A percentile compares a stretch with the other conserved stretches of the same genome.
Evolutionary conservation across 1,140 invertebrate species (phyloP).

Genomic region (Cyclina sinensis): DNA sequence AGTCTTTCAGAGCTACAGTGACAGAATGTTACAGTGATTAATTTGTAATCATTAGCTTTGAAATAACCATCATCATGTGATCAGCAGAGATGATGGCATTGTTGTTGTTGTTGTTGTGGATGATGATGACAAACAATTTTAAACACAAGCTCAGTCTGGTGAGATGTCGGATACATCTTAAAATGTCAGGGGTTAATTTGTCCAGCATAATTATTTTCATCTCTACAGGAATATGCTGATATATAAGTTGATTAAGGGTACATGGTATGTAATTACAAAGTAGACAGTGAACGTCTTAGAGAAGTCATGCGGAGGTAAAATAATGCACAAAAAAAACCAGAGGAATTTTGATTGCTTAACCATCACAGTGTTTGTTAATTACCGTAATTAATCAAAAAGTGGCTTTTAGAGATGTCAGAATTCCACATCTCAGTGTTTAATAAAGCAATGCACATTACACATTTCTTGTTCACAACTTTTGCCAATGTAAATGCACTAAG

Average conservation of each 20-base stretch:
- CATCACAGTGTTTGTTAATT: conserved; percentile 60
- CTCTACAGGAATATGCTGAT: no score
- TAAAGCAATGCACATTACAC: conserved; percentile 21
- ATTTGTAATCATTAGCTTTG: no score
- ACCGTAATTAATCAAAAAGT: conserved; percentile 64
- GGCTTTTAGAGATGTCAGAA: conserved; percentile 52
- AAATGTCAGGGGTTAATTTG: background rate
- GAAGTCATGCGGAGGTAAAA: conserved; percentile 32
- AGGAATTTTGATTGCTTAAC: conserved; percentile 66
- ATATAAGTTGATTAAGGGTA: no score
- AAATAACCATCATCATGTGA: no score
- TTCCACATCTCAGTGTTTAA: conserved; percentile 30
- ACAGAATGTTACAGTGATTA: no score
- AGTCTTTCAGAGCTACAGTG: no score
- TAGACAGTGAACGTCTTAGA: conserved; percentile 15
- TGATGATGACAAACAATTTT: no score
- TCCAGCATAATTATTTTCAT: background rate
- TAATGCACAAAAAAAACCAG: conserved; percentile 44
- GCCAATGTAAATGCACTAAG: background rate
- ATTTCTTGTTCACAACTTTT: background rate
- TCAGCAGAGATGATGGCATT: no score
- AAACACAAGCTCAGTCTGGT: no score
- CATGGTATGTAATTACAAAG: conserved; percentile 38
- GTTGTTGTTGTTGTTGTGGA: no score
- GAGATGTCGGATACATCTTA: background rate